phyloP scores from a whole-genome alignment of 2,113 vertebrate species.

The Willisornis vidua region DNA sequence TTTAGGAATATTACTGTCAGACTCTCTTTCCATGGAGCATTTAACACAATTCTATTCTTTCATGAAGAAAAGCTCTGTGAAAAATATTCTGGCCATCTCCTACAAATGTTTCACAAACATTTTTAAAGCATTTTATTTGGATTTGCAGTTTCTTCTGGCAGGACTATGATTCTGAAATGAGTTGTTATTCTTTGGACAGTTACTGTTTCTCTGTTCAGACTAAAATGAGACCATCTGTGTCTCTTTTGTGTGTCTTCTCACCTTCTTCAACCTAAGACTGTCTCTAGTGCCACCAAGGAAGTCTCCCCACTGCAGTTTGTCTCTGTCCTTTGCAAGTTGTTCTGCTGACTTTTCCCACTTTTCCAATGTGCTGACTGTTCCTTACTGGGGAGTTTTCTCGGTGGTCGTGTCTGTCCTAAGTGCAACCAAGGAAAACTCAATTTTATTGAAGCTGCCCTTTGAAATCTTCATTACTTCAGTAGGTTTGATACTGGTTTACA shows the following conservation, averaged over 20 bases:
- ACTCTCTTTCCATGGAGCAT: neutral
- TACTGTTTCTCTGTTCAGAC: neutral
- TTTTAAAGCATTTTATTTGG: neutral
- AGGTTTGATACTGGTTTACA: neutral
- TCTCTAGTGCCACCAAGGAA: neutral
- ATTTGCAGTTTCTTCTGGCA: neutral
- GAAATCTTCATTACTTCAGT: neutral
- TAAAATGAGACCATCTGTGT: neutral
- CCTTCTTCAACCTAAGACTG: neutral
- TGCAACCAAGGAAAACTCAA: neutral
- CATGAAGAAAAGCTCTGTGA: neutral
- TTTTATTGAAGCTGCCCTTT: neutral
- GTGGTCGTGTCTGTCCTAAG: neutral
- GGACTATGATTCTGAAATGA: neutral
- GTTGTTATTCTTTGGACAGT: neutral
- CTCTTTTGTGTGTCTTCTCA: neutral
- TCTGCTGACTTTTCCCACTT: neutral
- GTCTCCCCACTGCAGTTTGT: neutral
- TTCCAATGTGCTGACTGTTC: rapidly evolving
- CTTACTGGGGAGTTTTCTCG: neutral
- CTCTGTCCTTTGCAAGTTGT: neutral
- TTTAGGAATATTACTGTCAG: neutral
- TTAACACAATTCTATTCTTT: neutral
- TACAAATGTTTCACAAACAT: neutral
- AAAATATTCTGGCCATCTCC: neutral